These are phyloP conservation scores for Brachionus calyciflorus DNA, from an alignment of 1,140 invertebrate genomes.

Conservation along the genomic window DNA sequence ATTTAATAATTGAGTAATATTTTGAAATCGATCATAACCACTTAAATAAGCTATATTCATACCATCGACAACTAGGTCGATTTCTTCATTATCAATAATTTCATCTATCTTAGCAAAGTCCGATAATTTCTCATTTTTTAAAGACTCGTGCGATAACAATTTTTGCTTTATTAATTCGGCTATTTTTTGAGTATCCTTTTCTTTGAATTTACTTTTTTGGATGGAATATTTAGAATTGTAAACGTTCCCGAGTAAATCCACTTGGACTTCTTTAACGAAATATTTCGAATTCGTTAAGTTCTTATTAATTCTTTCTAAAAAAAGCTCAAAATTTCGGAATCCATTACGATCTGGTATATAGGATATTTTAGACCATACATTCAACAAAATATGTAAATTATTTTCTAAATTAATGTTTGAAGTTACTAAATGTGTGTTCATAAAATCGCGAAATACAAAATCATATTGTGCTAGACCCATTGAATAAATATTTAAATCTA, in stretches of 20 bases:
- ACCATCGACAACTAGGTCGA: constrained; percentile 27
- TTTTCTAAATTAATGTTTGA: not conserved
- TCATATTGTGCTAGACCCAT: not conserved
- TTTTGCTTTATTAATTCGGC: not conserved
- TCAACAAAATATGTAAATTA: constrained; percentile 9
- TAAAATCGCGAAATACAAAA: not conserved
- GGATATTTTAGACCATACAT: constrained; percentile 1
- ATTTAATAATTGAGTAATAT: not conserved
- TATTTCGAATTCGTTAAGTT: not conserved
- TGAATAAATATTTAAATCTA: not conserved
- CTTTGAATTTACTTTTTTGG: not conserved
- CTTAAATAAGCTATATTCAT: constrained; percentile 27
- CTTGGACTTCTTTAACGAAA: not conserved
- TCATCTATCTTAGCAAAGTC: constrained; percentile 12
- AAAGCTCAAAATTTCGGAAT: not conserved
- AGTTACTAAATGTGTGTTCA: not conserved
- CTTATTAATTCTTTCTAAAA: not conserved
- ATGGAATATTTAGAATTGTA: not conserved
- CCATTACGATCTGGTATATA: not conserved
- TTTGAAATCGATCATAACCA: not conserved
- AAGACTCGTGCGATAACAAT: not conserved
- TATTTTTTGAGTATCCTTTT: not conserved
- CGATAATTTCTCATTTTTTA: constrained; percentile 1
- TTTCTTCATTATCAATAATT: not conserved
- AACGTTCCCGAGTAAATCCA: not conserved